A percentile compares a stretch with the other conserved stretches of the same genome.
Conservation (phyloP, 2,797 vertebrate genomes). For the Apodemus agrarius region DNA sequence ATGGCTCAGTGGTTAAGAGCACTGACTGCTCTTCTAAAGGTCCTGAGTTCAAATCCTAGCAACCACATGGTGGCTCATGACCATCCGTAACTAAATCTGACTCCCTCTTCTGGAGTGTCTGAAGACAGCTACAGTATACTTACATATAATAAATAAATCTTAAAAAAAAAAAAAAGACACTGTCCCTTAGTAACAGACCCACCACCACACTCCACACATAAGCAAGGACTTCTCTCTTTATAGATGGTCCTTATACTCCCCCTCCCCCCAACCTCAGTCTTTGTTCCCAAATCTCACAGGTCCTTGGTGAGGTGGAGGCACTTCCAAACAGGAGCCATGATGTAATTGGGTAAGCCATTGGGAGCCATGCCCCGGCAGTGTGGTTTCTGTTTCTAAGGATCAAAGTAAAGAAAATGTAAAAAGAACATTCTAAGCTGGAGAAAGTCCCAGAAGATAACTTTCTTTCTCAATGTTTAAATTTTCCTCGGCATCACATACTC, state of each 20-base stretch:
- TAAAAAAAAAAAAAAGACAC: too few species aligned
- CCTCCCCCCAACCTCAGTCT: background rate
- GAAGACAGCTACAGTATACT: too few species aligned
- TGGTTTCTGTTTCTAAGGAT: slow-evolving; percentile 85
- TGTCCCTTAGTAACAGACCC: background rate
- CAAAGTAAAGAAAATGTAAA: slow-evolving; percentile 43
- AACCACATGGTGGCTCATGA: too few species aligned
- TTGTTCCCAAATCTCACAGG: slow-evolving; percentile 82
- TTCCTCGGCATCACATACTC: slow-evolving; percentile 16
- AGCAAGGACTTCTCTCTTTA: background rate
- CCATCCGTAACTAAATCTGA: too few species aligned
- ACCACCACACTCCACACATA: background rate
- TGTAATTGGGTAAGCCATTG: slow-evolving; percentile 87
- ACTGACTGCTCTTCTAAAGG: too few species aligned
- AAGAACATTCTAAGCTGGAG: background rate
- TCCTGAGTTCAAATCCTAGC: too few species aligned
- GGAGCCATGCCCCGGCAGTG: slow-evolving; percentile 85
- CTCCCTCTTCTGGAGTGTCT: too few species aligned
- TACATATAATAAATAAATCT: too few species aligned
- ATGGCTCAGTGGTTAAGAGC: too few species aligned
- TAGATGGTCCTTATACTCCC: background rate
- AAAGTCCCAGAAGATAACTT: background rate
- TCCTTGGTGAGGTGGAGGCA: slow-evolving; percentile 86
- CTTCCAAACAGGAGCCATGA: slow-evolving; percentile 89
- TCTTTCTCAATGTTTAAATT: slow-evolving; percentile 1